These are phyloP conservation scores for Acridotheres tristis DNA, from an alignment of 2,797 vertebrate genomes.

Conservation along the genomic window DNA sequence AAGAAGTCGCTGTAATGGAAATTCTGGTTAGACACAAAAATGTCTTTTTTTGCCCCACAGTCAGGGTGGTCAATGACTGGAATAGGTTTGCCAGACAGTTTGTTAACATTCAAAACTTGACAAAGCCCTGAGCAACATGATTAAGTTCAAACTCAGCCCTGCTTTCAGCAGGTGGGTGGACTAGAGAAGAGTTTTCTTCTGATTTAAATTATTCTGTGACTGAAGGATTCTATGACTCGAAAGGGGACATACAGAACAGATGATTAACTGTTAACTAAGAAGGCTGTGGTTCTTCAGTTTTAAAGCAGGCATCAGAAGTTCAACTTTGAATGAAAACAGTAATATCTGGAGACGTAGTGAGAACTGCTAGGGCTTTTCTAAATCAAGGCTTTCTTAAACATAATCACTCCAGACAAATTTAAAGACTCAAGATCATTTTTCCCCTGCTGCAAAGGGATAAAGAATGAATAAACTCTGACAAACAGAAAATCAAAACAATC, in stretches of 20 bases:
- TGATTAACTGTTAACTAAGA: neutral
- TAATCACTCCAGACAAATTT: neutral
- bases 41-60: rapidly evolving
- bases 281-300: neutral
- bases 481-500: neutral
- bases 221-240: neutral
- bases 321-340: neutral
- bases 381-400: neutral
- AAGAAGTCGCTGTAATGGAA: neutral
- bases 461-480: neutral
- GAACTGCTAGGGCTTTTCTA: neutral
- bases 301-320: neutral
- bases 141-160: neutral
- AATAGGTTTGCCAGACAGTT: neutral
- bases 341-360: neutral
- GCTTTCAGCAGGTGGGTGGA: neutral
- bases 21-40: neutral
- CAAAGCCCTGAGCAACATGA: neutral
- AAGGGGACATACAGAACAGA: neutral
- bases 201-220: neutral
- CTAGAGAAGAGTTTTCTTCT: neutral
- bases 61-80: neutral
- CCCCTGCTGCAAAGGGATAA: neutral
- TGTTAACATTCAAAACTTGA: neutral
- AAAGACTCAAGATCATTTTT: neutral